Conservation (phyloP, 2,888 invertebrate species). For the Gasteruption jaculator region DNA sequence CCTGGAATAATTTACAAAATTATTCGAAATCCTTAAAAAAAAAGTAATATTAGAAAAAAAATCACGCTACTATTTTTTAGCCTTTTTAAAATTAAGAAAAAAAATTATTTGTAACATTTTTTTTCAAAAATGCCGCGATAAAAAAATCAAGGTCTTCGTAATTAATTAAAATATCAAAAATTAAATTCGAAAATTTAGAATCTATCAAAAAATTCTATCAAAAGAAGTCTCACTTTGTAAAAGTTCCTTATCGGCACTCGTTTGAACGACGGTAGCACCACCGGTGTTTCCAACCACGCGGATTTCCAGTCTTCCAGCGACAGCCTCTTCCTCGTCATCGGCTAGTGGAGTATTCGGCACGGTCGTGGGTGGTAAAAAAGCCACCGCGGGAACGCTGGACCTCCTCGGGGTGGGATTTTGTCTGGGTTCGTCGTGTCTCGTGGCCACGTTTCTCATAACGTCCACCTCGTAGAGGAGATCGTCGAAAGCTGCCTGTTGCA, state of each 20-base stretch:
- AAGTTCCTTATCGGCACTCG: constrained; percentile 46
- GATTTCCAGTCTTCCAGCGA: constrained; percentile 79
- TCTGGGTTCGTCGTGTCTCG: constrained; percentile 54
- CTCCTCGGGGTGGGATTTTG: constrained; percentile 35
- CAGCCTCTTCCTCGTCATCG: constrained; percentile 58
- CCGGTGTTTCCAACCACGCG: constrained; percentile 57
- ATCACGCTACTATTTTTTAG: background rate
- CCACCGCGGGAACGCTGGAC: constrained; percentile 48
- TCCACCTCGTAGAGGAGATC: constrained; percentile 76
- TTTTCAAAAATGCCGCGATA: background rate
- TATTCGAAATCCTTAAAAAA: background rate
- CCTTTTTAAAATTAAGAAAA: background rate
- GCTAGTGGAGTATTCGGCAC: constrained; percentile 35
- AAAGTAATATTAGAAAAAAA: background rate
- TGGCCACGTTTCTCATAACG: constrained; percentile 74
- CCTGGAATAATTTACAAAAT: too few species aligned
- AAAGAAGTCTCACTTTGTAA: constrained; percentile 41
- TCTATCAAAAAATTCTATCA: background rate
- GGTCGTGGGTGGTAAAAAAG: constrained; percentile 30
- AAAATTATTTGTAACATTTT: too few species aligned
- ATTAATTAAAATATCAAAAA: background rate
- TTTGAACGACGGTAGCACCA: constrained; percentile 47
- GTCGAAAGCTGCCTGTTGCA: constrained; percentile 85
- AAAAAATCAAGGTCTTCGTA: background rate
- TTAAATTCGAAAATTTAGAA: background rate